Base-by-base conservation (phyloP, 1,140 invertebrate genomes). In the Caerostris darwini region DNA sequence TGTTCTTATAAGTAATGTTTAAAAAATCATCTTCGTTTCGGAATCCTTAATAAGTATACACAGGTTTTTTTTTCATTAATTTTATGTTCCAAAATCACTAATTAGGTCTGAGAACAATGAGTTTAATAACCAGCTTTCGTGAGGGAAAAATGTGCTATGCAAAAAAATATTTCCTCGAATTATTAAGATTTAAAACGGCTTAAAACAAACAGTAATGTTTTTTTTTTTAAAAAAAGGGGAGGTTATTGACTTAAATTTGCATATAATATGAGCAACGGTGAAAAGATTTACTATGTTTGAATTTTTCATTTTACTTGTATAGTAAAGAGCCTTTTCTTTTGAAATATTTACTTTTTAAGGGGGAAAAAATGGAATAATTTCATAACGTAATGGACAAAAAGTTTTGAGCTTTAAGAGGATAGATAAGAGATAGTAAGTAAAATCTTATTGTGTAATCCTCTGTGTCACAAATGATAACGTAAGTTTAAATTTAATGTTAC, bases 1-100 rank as follows among this genome's bases (percentile, higher is more conserved):
- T 88, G 59, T 61, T 88, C 61, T 53, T 64, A 88, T 88, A 88
- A 88, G 61, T 17, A 88, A 88, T 88, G 61, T 88, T 88, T 88
- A 53, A 64, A 88, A 88, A 87, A 88, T 57, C 12, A 54, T 57
- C 50, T 59, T 61, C 58, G 56, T 58, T 59, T 61, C 50, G 34
- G 34, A 88, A 57, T 88, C 64, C 58, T 88, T 64, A 53, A 88
- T 83, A 83, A 83, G 82, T 19, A 50, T 77, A 50, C 10, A 50
- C 3, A 14, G 4, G 34, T 88, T 88, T 87, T 88, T 64, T 64
- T 14, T 61, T 10, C 17, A 12, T 57, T 88, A 34, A 34, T 34
- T 34, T 34, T 34, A 34, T 34, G 34, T 34, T 53, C 10, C n/a
- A 64, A 88, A 88, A 88, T 88, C 61, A 34, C 61, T 88, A 88